phyloP scores from a whole-genome alignment of 1,140 invertebrate genomes.

The Coelopa frigida region DNA sequence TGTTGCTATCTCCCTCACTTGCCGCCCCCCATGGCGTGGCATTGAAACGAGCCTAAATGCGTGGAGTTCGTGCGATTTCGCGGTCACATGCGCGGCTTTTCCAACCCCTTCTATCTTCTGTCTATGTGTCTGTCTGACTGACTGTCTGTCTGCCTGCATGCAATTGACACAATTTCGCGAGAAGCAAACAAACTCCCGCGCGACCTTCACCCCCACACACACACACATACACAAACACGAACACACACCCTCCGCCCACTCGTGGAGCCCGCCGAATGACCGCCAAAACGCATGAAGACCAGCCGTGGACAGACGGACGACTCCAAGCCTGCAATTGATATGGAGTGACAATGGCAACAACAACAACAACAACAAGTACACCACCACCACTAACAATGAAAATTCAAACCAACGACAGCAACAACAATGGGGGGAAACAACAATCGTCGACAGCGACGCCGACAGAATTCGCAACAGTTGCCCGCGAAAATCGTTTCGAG shows the following conservation, averaged over 20 bases:
- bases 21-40: slow-evolving; percentile 4
- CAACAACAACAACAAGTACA: slow-evolving; percentile 5
- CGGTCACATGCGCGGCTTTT: slow-evolving; percentile 5
- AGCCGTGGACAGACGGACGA: not conserved
- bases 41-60: slow-evolving; percentile 9
- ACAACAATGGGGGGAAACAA: no score
- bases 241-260: slow-evolving; percentile 6
- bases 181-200: slow-evolving; percentile 32
- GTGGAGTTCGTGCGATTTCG: slow-evolving; percentile 4
- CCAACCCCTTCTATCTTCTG: no score
- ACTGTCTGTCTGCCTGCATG: no score
- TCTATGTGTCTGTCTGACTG: no score
- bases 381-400: not conserved
- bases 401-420: slow-evolving; percentile 8
- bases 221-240: slow-evolving; percentile 9
- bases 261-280: slow-evolving; percentile 3
- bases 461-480: slow-evolving; percentile 9
- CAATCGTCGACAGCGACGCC: no score
- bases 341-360: slow-evolving; percentile 9
- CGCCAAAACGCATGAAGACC: slow-evolving; percentile 5
- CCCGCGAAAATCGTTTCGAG: slow-evolving; percentile 6
- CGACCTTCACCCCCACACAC: slow-evolving; percentile 23
- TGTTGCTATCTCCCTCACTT: no score
- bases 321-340: slow-evolving; percentile 9
- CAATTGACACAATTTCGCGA: slow-evolving; percentile 40